Base-by-base conservation (phyloP, 2,113 vertebrate species). In the Rhegmatorhina hoffmannsi region DNA sequence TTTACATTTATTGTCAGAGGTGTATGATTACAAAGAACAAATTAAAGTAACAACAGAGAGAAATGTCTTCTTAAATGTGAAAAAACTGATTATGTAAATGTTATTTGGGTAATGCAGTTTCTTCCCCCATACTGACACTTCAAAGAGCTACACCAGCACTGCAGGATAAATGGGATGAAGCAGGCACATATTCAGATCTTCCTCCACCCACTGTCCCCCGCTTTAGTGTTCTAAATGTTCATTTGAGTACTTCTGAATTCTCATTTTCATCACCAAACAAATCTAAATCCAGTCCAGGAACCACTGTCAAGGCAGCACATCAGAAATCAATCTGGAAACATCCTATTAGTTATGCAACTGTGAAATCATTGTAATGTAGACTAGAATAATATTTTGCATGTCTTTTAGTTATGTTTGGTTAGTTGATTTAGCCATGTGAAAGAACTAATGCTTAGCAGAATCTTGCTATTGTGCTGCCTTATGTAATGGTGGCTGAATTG, bases 21-120 rank as follows among this genome's bases (percentile, higher is more conserved):
- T 88, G 53, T 86, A 14, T 86, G 34, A 86, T 86, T 87, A 67
- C 68, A 81, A 81, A 28, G 80, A 87, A 59, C 43, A 68, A 81
- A 67, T 74, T 92, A 83, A 93, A 86, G 43, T 82, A 91, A 87
- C 56, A 92, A 67, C 36, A 88, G 79, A 50, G 67, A 73, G 67
- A 80, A 87, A 47, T 47, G 46, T 83, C 75, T 25, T 73, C 86
- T 85, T 59, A 88, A 89, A 86, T 70, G 75, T 86, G 79, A 56
- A 88, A 89, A 94, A 95, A 56, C 31, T 67, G 46, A 91, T 94
- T 96, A 96, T 93, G 78, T 94, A 95, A 97, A 96, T 96, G 85
- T 47, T 96, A 92, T 95, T 96, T 95, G 93, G 92, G 85, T 93
- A 92, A 80, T 86, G 79, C 56, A 81, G 59, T 83, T 91, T 93